Conservation (phyloP, 2,888 invertebrate genomes). For the Synanthedon myopaeformis region DNA sequence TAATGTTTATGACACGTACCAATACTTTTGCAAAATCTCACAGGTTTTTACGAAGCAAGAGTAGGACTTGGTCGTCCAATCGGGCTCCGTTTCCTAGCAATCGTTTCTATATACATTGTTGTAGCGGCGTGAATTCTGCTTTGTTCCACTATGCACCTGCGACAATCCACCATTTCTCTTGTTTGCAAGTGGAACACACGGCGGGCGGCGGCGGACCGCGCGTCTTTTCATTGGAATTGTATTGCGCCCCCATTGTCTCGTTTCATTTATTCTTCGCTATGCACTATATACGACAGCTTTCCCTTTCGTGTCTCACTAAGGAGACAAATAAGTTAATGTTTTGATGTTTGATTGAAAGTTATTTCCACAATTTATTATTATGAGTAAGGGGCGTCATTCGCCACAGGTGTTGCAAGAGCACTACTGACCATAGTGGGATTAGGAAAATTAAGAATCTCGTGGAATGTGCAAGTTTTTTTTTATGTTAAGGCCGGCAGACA, state of each 20-base stretch:
- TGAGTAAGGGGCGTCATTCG: no score
- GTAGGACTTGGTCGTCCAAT: background rate
- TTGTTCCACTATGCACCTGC: conserved; percentile 45
- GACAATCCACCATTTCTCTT: conserved; percentile 45
- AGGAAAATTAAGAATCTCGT: no score
- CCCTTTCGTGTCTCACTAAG: conserved; percentile 30
- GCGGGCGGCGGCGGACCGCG: conserved; percentile 25
- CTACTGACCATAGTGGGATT: no score
- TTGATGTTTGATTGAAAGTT: no score
- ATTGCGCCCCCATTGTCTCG: conserved; percentile 51
- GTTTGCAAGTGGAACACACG: conserved; percentile 57
- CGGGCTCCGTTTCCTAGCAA: background rate
- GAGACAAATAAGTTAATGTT: background rate
- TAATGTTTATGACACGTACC: no score
- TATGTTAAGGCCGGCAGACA: no score
- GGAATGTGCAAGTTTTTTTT: no score
- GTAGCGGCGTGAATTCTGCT: conserved; percentile 21
- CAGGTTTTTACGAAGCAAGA: background rate
- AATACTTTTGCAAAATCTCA: background rate
- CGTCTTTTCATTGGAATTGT: conserved; percentile 65
- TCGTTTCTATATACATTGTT: conserved; percentile 25
- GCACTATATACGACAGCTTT: conserved; percentile 31
- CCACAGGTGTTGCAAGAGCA: no score
- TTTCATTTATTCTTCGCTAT: conserved; percentile 47
- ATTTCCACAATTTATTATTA: no score